These are phyloP conservation scores for Cepaea hortensis DNA, from an alignment of 2,888 invertebrate species.

Conservation along the genomic window DNA sequence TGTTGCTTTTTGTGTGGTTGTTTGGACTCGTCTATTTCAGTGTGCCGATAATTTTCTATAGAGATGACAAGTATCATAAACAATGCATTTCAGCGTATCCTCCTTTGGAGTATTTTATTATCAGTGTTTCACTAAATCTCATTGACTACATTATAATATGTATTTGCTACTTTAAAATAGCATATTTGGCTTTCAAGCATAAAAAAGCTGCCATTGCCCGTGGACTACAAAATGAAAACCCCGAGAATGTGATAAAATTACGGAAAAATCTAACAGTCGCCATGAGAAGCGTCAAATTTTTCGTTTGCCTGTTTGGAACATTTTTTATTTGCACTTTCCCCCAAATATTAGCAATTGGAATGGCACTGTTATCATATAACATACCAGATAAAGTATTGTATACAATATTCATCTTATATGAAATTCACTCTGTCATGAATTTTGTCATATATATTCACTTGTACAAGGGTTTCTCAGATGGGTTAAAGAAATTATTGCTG, in stretches of 20 bases:
- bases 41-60: neutral
- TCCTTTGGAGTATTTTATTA: no score
- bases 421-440: neutral
- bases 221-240: neutral
- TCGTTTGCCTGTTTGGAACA: no score
- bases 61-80: neutral
- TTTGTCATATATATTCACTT: no score
- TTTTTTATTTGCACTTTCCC: no score
- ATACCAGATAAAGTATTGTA: neutral
- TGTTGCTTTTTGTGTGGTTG: neutral
- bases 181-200: no score
- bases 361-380: no score
- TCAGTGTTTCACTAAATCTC: no score
- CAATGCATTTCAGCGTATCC: neutral
- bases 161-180: no score
- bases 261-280: neutral
- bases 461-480: no score
- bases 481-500: no score
- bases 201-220: no score
- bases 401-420: neutral
- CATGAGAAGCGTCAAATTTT: neutral
- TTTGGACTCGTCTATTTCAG: neutral
- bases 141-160: neutral
- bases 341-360: no score
- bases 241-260: neutral